These are phyloP conservation scores for Allolobophora icterica DNA, from an alignment of 2,888 invertebrate genomes.

Conservation along the genomic window DNA sequence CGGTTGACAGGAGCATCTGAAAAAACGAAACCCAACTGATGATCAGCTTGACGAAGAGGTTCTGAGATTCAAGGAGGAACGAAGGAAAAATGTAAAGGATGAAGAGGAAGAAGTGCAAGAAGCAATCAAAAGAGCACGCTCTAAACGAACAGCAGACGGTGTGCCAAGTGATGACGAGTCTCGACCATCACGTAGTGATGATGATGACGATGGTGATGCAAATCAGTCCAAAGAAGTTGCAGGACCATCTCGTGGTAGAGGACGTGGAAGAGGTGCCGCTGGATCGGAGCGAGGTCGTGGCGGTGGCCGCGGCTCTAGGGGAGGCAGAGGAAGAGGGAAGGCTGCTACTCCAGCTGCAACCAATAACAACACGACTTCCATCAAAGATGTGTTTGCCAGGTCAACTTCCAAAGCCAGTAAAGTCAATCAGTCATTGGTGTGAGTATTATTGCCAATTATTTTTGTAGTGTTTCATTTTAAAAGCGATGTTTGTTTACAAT, in stretches of 20 bases:
- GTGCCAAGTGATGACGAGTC: neutral
- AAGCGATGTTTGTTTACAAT: neutral
- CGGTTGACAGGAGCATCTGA: slow-evolving; percentile 67
- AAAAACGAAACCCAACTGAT: slow-evolving; percentile 67
- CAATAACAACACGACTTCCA: slow-evolving; percentile 11
- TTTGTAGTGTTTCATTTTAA: neutral
- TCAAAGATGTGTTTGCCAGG: neutral
- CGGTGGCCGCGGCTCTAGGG: slow-evolving; percentile 30
- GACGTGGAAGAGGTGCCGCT: slow-evolving; percentile 34
- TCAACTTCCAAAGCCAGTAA: neutral
- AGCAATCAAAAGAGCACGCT: slow-evolving; percentile 44
- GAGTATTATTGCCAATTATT: neutral
- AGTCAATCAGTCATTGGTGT: neutral
- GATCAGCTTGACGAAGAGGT: slow-evolving; percentile 69
- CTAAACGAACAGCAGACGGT: neutral
- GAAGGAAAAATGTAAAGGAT: slow-evolving; percentile 55
- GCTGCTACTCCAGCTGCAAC: slow-evolving; percentile 26
- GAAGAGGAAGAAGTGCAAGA: slow-evolving; percentile 54
- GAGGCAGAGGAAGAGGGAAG: slow-evolving; percentile 42
- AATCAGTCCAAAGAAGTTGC: neutral
- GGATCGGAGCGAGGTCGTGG: slow-evolving; percentile 25
- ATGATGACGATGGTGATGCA: neutral
- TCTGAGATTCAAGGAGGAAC: slow-evolving; percentile 65
- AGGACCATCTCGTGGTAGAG: slow-evolving; percentile 24
- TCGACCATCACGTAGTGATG: neutral